Percentiles rank a stretch among this genome's conserved stretches.
Evolutionary conservation across 2,113 vertebrate genomes (phyloP).

Genomic region (Mus pahari): DNA sequence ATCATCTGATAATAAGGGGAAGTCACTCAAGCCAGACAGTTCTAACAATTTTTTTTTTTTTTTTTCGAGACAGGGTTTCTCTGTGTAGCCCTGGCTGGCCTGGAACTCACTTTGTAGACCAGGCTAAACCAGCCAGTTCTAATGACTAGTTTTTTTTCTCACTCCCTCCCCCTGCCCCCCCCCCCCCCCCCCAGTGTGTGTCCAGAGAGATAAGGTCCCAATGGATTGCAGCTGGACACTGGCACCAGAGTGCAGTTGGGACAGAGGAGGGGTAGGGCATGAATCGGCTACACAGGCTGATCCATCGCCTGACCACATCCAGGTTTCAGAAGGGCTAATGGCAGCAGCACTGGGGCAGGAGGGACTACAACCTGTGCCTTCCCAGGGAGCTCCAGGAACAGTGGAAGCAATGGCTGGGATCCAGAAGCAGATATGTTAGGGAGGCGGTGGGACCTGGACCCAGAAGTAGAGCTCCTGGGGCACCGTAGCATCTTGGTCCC

Average conservation of each 20-base stretch:
- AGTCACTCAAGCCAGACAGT: not conserved
- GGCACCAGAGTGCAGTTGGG: not conserved
- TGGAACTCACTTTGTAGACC: too few species aligned
- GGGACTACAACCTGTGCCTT: not conserved
- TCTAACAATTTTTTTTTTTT: too few species aligned
- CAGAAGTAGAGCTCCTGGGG: not conserved
- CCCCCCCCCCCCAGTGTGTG: too few species aligned
- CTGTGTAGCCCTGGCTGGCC: too few species aligned
- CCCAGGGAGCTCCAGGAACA: not conserved
- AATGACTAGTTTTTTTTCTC: not conserved
- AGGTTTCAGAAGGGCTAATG: not conserved
- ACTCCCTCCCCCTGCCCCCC: too few species aligned
- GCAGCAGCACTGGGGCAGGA: not conserved
- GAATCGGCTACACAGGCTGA: not conserved
- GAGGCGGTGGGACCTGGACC: not conserved
- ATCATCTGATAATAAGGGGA: too few species aligned
- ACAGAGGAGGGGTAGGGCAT: not conserved
- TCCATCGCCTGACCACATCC: not conserved
- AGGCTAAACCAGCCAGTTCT: too few species aligned
- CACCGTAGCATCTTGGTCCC: not conserved
- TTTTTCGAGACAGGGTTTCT: too few species aligned
- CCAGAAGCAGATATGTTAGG: not conserved
- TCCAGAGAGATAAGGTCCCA: not conserved
- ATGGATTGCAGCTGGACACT: not conserved
- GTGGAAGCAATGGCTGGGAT: not conserved